A percentile compares a stretch with the other conserved stretches of the same genome.
Evolutionary conservation across 2,888 invertebrate species (phyloP).

Genomic region (Sympetrum striolatum): DNA sequence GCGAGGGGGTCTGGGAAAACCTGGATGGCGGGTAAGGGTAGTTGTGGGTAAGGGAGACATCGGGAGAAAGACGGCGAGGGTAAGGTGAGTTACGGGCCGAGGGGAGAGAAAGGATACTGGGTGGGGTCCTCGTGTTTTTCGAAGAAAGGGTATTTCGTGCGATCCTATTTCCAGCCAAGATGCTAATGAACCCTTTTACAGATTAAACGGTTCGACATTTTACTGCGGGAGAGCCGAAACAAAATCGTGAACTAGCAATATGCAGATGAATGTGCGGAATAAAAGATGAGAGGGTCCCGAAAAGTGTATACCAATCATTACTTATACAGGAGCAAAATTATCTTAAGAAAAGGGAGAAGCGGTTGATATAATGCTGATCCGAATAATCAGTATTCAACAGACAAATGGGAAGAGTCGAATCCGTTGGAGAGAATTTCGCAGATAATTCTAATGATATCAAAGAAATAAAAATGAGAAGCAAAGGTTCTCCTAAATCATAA

Average conservation of each 20-base stretch:
- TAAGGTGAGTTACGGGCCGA: neutral
- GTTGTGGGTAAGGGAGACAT: neutral
- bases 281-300: no score
- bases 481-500: no score
- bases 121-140: neutral
- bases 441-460: no score
- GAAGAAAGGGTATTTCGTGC: neutral
- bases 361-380: no score
- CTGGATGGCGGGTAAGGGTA: neutral
- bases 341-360: no score
- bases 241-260: neutral
- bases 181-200: neutral
- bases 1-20: neutral
- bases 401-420: no score
- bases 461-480: no score
- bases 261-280: no score
- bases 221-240: neutral
- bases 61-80: neutral
- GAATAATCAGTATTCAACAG: no score
- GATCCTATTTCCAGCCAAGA: neutral
- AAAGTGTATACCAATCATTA: no score
- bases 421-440: no score
- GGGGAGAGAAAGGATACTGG: neutral
- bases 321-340: no score
- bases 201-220: neutral